Evolutionary conservation across 2,888 invertebrate species (phyloP), one percentile per base, ranked within the genome.

Genomic region (Harmothoe impar): DNA sequence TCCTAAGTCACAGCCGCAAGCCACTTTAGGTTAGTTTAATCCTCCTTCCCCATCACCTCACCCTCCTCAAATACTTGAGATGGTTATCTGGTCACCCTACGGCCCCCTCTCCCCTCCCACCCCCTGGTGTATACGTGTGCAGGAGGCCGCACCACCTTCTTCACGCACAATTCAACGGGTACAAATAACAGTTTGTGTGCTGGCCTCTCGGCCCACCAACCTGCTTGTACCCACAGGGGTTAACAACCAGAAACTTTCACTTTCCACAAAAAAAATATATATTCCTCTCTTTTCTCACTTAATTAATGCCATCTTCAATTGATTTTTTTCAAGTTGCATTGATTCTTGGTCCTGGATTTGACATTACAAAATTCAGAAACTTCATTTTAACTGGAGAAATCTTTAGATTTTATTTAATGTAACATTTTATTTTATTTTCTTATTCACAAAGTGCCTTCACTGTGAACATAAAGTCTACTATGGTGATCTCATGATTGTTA

Each of bases 121-220:
- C 25, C 72, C 72, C 5, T 43, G 5, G n/a, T 62, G 62, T 25
- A 25, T 72, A 72, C 31, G 35, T 33, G 51, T 33, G 33, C 84
- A 84, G 84, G 15, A 10, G 43, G 43, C 23, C 84, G 51, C 84
- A n/a, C n/a, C n/a, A n/a, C 62, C 10, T 84, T 84, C 33, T 84
- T 84, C 84, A 84, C 84, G 84, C 84, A 84, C 84, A 84, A 84
- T 84, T 84, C 84, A 84, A n/a, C 51, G 43, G 84, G 84, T 84
- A 84, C 84, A 84, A 84, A 84, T 84, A 84, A 84, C 43, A 84
- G 84, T 84, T 84, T 84, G 84, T 84, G 84, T 72, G 72, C 12
- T 62, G 62, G 62, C 5, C 43, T 43, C n/a, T 43, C 5, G 3
- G 43, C 43, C 43, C 43, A 43, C 43, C 43, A 43, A 10, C 43